phyloP scores from a whole-genome alignment of 2,888 invertebrate genomes.

The Psococerastis gibbosa region DNA sequence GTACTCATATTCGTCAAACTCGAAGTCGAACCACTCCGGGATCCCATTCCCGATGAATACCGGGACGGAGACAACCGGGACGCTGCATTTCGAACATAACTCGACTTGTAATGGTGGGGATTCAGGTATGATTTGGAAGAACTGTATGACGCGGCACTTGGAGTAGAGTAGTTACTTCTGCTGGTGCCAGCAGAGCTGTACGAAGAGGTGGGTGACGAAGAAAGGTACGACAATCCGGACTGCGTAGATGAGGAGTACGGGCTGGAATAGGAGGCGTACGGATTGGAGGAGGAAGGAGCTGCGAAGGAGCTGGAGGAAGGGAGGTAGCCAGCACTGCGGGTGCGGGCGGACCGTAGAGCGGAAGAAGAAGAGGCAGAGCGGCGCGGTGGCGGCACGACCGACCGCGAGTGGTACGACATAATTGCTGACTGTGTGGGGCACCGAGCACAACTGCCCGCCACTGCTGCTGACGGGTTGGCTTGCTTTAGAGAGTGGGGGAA shows the following conservation, averaged over 20 bases:
- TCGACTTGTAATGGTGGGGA: constrained; percentile 6
- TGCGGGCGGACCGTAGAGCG: constrained; percentile 9
- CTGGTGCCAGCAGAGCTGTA: not conserved
- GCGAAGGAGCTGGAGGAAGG: not conserved
- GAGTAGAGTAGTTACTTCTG: constrained; percentile 7
- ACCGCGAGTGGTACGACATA: not conserved
- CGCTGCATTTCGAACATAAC: constrained; percentile 8
- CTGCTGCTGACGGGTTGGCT: no score
- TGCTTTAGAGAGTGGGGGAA: no score
- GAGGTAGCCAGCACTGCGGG: constrained; percentile 12
- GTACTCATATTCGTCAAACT: constrained; percentile 14
- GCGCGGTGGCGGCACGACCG: constrained; percentile 6
- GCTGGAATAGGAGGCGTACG: not conserved
- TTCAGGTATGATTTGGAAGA: constrained; percentile 12
- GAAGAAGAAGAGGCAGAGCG: constrained; percentile 10
- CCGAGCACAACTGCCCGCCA: no score
- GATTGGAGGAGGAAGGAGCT: not conserved
- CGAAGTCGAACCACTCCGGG: constrained; percentile 18
- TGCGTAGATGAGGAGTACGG: constrained; percentile 3
- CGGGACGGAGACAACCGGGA: constrained; percentile 13
- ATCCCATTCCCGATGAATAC: constrained; percentile 24
- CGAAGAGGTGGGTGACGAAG: constrained; percentile 15
- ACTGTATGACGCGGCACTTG: constrained; percentile 13
- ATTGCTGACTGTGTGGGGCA: no score
- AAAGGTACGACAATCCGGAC: constrained; percentile 13